phyloP scores from a whole-genome alignment of 2,797 vertebrate genomes.

The Pelochelys cantorii region DNA sequence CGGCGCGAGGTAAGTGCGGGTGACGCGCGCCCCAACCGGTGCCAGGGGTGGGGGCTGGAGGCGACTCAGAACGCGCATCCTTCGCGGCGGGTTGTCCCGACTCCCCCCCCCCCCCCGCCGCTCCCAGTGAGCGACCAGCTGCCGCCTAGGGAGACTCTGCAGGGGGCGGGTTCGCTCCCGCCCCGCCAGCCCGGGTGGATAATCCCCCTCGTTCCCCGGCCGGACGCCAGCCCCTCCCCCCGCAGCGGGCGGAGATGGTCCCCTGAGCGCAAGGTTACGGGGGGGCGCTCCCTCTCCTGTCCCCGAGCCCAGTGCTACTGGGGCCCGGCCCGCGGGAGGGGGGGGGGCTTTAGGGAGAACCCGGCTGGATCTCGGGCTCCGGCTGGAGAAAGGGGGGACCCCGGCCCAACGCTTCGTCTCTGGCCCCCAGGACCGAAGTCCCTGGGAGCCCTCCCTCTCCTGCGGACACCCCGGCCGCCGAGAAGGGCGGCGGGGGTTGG shows the following conservation, averaged over 20 bases:
- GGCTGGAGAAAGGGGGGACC: not conserved
- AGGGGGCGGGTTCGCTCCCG: not conserved
- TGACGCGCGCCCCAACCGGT: not conserved
- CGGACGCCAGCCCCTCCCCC: not conserved
- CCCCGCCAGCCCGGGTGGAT: not conserved
- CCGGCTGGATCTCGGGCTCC: not conserved
- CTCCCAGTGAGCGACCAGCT: not conserved
- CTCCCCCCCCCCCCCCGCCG: not conserved
- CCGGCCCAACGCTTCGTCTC: not conserved
- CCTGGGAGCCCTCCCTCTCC: not conserved
- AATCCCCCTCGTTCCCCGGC: not conserved
- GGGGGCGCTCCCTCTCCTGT: not conserved
- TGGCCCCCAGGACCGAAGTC: not conserved
- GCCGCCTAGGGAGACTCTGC: not conserved
- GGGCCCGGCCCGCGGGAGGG: not conserved
- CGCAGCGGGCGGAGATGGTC: conserved; percentile 38
- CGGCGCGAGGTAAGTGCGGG: conserved; percentile 23
- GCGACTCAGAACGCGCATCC: not conserved
- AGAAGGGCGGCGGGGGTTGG: not conserved
- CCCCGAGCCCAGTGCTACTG: not conserved
- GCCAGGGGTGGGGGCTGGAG: too few species aligned
- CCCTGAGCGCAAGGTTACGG: too few species aligned
- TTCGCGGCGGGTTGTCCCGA: not conserved
- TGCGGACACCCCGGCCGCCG: not conserved
- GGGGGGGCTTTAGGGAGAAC: not conserved